These are phyloP conservation scores for Macroteleia sp. DNA, from an alignment of 2,888 invertebrate genomes.

Conservation along the genomic window DNA sequence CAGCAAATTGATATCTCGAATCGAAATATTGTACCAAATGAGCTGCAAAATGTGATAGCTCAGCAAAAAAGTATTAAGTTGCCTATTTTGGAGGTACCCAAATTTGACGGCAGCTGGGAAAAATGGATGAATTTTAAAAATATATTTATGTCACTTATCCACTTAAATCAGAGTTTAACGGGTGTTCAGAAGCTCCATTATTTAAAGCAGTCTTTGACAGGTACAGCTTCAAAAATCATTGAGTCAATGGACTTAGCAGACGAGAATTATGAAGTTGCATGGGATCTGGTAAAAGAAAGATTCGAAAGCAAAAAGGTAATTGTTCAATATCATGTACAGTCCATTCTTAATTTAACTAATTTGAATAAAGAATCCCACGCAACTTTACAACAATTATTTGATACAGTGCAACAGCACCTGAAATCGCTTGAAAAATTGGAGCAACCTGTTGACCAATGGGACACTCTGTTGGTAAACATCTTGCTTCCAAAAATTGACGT, in stretches of 20 bases:
- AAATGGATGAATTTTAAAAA: neutral
- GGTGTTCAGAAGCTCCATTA: slow-evolving; percentile 2
- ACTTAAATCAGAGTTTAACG: neutral
- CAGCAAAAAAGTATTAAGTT: too few relatives aligned
- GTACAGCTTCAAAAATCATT: slow-evolving; percentile 5
- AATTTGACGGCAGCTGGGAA: neutral
- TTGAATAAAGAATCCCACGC: slow-evolving; percentile 13
- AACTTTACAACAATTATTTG: slow-evolving; percentile 6
- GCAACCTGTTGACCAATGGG: too few relatives aligned
- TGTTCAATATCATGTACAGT: slow-evolving; percentile 12
- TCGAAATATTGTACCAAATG: too few relatives aligned
- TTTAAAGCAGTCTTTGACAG: slow-evolving; percentile 13
- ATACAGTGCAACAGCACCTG: too few relatives aligned
- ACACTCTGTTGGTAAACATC: too few relatives aligned
- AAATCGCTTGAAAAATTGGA: too few relatives aligned
- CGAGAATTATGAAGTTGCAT: slow-evolving; percentile 21
- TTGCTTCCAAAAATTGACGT: too few relatives aligned
- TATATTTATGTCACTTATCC: too few relatives aligned
- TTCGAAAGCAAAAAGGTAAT: slow-evolving; percentile 21
- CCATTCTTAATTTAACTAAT: slow-evolving; percentile 18
- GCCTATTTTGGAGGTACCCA: neutral
- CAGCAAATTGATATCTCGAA: too few relatives aligned
- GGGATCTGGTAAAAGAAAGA: slow-evolving; percentile 4
- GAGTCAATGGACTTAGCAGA: slow-evolving; percentile 24
- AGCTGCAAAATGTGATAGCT: neutral